These are phyloP conservation scores for Nycticorax nycticorax DNA, from an alignment of 2,113 vertebrate species.

Conservation along the genomic window DNA sequence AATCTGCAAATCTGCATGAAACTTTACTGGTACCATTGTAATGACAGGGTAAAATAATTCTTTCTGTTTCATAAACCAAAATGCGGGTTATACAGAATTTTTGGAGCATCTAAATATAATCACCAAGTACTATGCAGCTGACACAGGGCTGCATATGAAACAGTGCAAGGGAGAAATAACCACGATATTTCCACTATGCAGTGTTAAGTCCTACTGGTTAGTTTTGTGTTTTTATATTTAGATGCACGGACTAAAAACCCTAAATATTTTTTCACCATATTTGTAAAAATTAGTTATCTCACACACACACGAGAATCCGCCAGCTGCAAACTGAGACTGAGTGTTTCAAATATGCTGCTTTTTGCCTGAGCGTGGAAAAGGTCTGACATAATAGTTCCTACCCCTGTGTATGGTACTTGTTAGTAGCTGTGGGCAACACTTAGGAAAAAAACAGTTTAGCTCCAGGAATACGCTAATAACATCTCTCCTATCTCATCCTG, in stretches of 20 bases:
- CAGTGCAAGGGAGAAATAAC: not conserved
- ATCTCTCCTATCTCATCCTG: not conserved
- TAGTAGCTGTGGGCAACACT: not conserved
- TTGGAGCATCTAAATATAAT: not conserved
- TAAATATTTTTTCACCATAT: not conserved
- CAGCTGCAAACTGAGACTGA: not conserved
- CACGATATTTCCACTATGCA: not conserved
- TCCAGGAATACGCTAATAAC: not conserved
- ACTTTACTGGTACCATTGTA: not conserved
- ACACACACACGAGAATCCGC: not conserved
- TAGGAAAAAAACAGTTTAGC: not conserved
- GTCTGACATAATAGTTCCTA: not conserved
- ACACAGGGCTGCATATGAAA: not conserved
- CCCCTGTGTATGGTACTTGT: not conserved
- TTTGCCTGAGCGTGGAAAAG: not conserved
- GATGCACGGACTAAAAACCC: not conserved
- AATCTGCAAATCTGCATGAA: not conserved
- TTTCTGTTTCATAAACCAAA: constrained; percentile 55
- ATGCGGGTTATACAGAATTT: constrained; percentile 15
- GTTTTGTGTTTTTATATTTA: constrained; percentile 31
- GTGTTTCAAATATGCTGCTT: not conserved
- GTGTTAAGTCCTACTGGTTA: not conserved
- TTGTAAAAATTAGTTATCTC: not conserved
- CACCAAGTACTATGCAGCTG: not conserved
- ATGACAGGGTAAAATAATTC: constrained; percentile 30